Conservation (phyloP, 2,113 vertebrate genomes). For the Greenwoodochromis staneri region DNA sequence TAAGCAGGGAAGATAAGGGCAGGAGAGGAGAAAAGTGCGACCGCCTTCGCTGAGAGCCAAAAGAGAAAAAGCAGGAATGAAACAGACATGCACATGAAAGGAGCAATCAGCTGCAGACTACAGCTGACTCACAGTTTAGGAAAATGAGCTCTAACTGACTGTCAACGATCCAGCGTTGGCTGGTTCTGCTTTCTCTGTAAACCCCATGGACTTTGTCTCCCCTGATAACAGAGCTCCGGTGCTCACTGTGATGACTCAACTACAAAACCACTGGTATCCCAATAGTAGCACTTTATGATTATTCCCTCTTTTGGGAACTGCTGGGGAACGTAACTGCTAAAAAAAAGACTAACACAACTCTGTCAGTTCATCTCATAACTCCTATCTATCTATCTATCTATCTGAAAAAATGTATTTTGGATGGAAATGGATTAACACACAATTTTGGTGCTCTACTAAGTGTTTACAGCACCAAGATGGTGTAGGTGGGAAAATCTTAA, state of each 20-base stretch:
- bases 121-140: neutral
- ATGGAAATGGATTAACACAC: neutral
- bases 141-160: neutral
- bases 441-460: neutral
- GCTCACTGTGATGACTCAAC: neutral
- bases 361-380: neutral
- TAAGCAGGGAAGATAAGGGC: no score
- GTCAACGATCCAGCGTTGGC: neutral
- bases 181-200: neutral
- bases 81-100: neutral
- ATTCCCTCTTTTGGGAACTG: neutral
- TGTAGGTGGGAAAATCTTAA: neutral
- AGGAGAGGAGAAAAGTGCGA: no score
- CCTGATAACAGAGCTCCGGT: neutral
- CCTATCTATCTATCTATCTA: neutral
- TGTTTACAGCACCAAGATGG: neutral
- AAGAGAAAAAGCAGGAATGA: neutral
- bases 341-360: neutral
- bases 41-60: no score
- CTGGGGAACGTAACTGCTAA: neutral
- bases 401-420: neutral
- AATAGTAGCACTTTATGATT: neutral
- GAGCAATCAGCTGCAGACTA: constrained; percentile 1
- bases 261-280: neutral
- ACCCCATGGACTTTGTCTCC: neutral